A percentile compares a stretch with the other conserved stretches of the same genome.
Evolutionary conservation across 2,888 invertebrate species (phyloP).

Genomic region (Chironomus riparius): DNA sequence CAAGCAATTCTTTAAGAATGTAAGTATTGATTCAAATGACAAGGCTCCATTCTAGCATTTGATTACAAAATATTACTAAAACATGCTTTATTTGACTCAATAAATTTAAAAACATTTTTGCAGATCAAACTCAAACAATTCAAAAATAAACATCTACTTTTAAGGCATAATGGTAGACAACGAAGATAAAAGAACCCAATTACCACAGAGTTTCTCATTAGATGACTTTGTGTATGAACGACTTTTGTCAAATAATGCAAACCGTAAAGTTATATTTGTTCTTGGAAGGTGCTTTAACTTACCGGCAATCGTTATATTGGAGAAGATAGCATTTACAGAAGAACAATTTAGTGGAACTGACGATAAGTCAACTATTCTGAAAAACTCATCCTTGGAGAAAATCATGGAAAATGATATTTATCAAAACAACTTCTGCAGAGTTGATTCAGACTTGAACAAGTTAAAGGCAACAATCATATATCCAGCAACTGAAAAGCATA

Average conservation of each 20-base stretch:
- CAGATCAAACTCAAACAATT: too few relatives aligned
- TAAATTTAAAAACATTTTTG: too few relatives aligned
- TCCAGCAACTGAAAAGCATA: constrained; percentile 89
- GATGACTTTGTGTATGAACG: neutral
- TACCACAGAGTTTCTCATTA: too few relatives aligned
- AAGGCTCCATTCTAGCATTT: too few relatives aligned
- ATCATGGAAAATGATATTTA: constrained; percentile 77
- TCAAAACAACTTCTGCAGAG: constrained; percentile 67
- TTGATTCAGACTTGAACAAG: constrained; percentile 51
- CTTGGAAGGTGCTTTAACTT: neutral
- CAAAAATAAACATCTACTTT: too few relatives aligned
- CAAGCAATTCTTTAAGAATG: too few relatives aligned
- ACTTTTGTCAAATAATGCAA: neutral
- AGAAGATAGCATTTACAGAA: constrained; percentile 71
- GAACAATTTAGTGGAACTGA: constrained; percentile 46
- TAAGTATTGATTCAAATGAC: too few relatives aligned
- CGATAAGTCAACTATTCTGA: constrained; percentile 51
- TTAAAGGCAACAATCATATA: constrained; percentile 83
- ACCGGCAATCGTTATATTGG: constrained; percentile 61
- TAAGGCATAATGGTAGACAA: neutral
- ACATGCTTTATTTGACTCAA: too few relatives aligned
- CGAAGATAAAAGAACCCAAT: too few relatives aligned
- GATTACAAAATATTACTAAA: too few relatives aligned
- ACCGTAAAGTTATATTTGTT: neutral
- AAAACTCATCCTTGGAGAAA: constrained; percentile 50